These are phyloP conservation scores for Notodonta dromedarius DNA, from an alignment of 2,888 invertebrate genomes.

Conservation along the genomic window DNA sequence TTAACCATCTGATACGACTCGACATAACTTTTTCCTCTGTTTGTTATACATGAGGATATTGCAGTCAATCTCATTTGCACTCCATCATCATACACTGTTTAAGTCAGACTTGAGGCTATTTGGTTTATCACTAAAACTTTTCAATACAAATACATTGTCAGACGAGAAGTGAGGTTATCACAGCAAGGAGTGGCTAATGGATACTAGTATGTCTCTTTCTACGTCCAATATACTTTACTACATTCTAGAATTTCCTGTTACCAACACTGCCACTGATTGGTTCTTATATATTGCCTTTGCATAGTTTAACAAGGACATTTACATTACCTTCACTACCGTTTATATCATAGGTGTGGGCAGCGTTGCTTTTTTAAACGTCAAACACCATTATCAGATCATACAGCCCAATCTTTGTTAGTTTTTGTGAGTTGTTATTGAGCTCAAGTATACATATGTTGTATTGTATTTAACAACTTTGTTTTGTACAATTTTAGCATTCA, in stretches of 20 bases:
- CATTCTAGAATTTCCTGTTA: not conserved
- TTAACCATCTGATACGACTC: no score
- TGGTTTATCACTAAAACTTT: no score
- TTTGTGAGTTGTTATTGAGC: not conserved
- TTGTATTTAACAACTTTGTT: not conserved
- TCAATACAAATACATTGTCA: not conserved
- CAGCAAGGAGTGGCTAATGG: not conserved
- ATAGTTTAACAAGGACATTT: constrained; percentile 3
- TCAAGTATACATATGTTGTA: not conserved
- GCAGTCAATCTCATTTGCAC: no score
- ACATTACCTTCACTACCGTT: constrained; percentile 1
- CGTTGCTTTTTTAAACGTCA: not conserved
- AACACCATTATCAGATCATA: not conserved
- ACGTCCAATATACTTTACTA: not conserved
- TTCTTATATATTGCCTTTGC: not conserved
- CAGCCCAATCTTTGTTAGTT: not conserved
- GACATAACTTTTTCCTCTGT: no score
- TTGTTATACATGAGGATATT: no score
- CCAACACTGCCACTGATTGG: not conserved
- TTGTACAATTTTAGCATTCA: not conserved
- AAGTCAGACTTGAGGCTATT: no score
- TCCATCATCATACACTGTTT: no score
- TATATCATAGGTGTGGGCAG: not conserved
- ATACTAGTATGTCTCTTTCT: not conserved
- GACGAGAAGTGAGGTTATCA: not conserved